These are phyloP conservation scores for Xiphias gladius DNA, from an alignment of 2,113 vertebrate species.

Conservation along the genomic window DNA sequence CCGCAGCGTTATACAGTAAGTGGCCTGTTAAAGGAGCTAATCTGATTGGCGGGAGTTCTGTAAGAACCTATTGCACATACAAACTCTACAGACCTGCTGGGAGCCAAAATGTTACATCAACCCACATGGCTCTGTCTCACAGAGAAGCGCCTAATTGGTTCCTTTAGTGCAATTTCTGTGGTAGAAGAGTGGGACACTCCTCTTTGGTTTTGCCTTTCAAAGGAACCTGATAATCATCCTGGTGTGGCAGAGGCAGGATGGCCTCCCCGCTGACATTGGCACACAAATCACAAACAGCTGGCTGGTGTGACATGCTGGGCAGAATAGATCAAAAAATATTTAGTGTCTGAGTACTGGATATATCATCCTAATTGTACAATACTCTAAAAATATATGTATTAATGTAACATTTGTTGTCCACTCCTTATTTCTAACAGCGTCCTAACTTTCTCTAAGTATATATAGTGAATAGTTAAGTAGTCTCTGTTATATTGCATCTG, in stretches of 20 bases:
- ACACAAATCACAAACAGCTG: slow-evolving; percentile 20
- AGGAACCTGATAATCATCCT: slow-evolving; percentile 24
- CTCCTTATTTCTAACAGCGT: neutral
- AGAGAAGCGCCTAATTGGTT: slow-evolving; percentile 49
- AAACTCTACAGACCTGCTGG: slow-evolving; percentile 59
- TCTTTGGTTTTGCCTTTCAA: slow-evolving; percentile 43
- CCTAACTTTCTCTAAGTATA: neutral
- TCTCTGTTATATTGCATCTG: neutral
- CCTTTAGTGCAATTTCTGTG: slow-evolving; percentile 27
- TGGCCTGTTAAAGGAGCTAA: slow-evolving; percentile 46
- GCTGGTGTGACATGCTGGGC: neutral
- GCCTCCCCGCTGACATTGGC: slow-evolving; percentile 15
- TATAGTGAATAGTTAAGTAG: neutral
- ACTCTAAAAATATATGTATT: neutral
- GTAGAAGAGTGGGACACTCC: neutral
- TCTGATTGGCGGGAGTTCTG: slow-evolving; percentile 23
- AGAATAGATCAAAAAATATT: neutral
- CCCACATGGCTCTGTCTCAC: slow-evolving; percentile 26
- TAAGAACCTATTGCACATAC: slow-evolving; percentile 32
- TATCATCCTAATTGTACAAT: neutral
- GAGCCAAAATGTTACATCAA: slow-evolving; percentile 57
- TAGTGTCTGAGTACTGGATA: neutral
- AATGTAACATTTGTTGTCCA: neutral
- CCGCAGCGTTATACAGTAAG: slow-evolving; percentile 10
- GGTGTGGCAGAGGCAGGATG: slow-evolving; percentile 2